Conservation (phyloP, 64 coral and sea anemone genomes). For the Orbicella faveolata region DNA sequence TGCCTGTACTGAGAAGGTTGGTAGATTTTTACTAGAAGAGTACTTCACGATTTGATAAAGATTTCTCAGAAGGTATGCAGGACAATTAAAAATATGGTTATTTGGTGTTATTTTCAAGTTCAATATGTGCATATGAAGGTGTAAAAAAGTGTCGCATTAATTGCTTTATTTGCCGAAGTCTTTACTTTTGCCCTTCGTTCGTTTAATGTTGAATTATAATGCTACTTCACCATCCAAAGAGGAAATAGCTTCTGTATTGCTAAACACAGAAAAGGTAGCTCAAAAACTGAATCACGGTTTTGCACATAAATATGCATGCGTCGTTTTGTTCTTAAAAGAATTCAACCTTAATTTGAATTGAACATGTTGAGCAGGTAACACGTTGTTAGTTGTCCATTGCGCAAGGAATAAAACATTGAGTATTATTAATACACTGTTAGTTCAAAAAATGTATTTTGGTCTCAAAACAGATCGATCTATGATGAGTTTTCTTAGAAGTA, state of each 20-base stretch:
- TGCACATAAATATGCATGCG: too few species aligned
- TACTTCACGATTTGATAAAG: background rate
- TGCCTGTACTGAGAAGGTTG: background rate
- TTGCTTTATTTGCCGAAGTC: too few species aligned
- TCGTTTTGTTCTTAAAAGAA: constrained; percentile 16
- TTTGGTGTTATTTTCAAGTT: background rate
- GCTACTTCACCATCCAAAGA: too few species aligned
- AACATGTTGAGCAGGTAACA: constrained; percentile 23
- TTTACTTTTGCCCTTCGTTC: too few species aligned
- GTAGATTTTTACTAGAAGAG: background rate
- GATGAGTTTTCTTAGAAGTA: background rate
- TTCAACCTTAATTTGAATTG: constrained; percentile 25
- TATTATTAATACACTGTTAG: background rate
- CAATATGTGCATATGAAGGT: background rate
- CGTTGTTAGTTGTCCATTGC: constrained; percentile 21
- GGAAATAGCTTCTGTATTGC: too few species aligned
- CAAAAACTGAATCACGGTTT: too few species aligned
- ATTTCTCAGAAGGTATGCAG: background rate
- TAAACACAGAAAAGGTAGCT: too few species aligned
- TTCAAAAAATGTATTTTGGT: background rate
- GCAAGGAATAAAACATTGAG: background rate
- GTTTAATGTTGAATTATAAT: too few species aligned
- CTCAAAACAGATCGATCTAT: background rate
- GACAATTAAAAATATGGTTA: constrained; percentile 1
- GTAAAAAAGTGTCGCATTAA: too few species aligned